Percentiles rank a stretch among this genome's conserved stretches.
These are phyloP conservation scores for Phoebastria nigripes DNA, from an alignment of 2,797 vertebrate genomes.

Conservation along the genomic window DNA sequence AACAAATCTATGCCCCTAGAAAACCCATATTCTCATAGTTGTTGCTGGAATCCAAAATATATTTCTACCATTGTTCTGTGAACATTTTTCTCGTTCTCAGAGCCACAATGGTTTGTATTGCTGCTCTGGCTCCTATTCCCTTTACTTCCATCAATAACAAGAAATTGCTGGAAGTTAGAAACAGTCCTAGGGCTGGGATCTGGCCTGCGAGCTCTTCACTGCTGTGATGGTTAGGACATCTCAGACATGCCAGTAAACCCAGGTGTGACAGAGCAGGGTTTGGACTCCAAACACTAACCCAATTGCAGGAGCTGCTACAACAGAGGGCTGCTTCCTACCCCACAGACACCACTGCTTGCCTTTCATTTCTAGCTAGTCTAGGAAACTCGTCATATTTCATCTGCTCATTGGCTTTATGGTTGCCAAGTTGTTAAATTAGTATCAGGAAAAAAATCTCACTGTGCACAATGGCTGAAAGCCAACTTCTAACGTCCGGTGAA, in stretches of 20 bases:
- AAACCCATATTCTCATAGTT: neutral
- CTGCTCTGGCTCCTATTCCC: neutral
- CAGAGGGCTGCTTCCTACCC: neutral
- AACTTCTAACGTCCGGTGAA: neutral
- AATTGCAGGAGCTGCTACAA: neutral
- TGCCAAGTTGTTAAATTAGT: neutral
- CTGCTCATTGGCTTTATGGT: neutral
- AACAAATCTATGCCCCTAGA: neutral
- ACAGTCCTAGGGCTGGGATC: neutral
- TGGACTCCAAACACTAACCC: neutral
- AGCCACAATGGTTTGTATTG: neutral
- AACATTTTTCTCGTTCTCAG: neutral
- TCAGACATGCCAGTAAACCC: neutral
- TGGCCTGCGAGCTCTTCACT: neutral
- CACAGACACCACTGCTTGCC: neutral
- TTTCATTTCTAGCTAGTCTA: neutral
- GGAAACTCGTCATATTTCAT: neutral
- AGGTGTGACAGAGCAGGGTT: neutral
- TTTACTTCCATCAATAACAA: neutral
- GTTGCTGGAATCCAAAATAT: neutral
- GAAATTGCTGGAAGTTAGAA: neutral
- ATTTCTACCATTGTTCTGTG: slow-evolving; percentile 14
- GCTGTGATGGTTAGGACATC: neutral
- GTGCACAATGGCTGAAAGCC: neutral
- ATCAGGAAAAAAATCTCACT: neutral